phyloP scores from a whole-genome alignment of 1,140 invertebrate genomes.

The Lepidotrigona ventralis region DNA sequence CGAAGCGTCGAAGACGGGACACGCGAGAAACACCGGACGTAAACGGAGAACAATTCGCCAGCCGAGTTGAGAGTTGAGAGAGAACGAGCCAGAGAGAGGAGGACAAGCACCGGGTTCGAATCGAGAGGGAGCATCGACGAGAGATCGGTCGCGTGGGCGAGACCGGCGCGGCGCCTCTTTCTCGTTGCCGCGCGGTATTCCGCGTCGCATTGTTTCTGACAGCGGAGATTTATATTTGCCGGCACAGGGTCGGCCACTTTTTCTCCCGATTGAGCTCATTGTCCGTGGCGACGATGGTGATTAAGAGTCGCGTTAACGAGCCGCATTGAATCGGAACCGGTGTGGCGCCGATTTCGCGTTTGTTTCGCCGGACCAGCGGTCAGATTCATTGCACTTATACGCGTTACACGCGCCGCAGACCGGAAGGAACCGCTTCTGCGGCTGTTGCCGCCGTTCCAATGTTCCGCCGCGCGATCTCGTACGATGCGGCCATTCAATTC shows the following conservation, averaged over 20 bases:
- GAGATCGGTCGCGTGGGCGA: constrained; percentile 71
- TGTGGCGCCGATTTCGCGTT: constrained; percentile 21
- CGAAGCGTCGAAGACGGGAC: neutral
- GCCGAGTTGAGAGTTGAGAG: neutral
- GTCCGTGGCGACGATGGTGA: constrained; percentile 71
- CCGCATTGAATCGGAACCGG: constrained; percentile 67
- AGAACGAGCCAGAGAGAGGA: neutral
- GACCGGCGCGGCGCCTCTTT: constrained; percentile 53
- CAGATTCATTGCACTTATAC: constrained; percentile 58
- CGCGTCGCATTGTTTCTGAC: constrained; percentile 73
- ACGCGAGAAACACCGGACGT: neutral
- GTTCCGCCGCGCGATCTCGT: neutral
- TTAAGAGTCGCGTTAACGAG: constrained; percentile 74
- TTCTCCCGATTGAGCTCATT: constrained; percentile 71
- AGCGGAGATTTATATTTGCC: constrained; percentile 72
- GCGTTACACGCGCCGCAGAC: constrained; percentile 54
- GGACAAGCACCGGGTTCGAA: neutral
- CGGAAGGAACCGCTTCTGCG: constrained; percentile 44
- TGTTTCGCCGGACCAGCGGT: constrained; percentile 53
- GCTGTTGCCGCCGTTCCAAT: neutral
- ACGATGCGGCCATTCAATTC: constrained; percentile 7
- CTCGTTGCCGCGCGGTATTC: constrained; percentile 44
- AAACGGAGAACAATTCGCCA: no score
- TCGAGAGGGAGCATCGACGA: constrained; percentile 44
- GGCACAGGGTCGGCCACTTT: constrained; percentile 66